Evolutionary conservation across 2,113 vertebrate genomes (phyloP).

Genomic region (Bos indicus): DNA sequence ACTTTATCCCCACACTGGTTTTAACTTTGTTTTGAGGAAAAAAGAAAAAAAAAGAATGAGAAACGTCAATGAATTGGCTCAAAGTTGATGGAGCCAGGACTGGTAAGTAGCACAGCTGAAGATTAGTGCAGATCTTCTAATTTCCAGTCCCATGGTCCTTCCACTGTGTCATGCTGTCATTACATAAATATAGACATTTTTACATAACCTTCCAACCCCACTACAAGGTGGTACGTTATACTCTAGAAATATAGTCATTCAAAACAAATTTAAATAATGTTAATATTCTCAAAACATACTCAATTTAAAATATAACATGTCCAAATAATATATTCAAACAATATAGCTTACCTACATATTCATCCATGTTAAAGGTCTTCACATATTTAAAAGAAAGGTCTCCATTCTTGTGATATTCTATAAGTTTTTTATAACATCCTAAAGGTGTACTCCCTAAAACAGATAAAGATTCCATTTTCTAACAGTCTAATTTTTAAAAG

Average conservation of each 20-base stretch:
- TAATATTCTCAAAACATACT: neutral
- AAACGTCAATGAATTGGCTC: neutral
- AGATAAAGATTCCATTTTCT: slow-evolving; percentile 56
- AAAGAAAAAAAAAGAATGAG: neutral
- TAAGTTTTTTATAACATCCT: slow-evolving; percentile 87
- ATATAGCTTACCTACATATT: slow-evolving; percentile 85
- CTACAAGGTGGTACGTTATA: neutral
- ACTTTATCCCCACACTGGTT: neutral
- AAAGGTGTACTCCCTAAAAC: slow-evolving; percentile 86
- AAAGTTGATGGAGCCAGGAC: neutral
- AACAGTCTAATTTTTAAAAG: neutral
- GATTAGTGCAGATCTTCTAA: neutral
- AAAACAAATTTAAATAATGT: neutral
- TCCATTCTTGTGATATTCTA: slow-evolving; percentile 87
- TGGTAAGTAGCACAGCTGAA: neutral
- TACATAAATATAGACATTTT: neutral
- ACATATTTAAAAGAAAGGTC: slow-evolving; percentile 88
- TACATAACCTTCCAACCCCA: neutral
- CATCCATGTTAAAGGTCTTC: slow-evolving; percentile 90
- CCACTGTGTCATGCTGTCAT: neutral
- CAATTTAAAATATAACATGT: neutral
- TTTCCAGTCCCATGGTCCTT: neutral
- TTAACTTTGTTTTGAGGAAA: neutral
- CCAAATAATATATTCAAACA: neutral
- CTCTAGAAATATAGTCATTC: neutral